Base-by-base conservation (phyloP, 2,797 vertebrate genomes). In the Tadarida brasiliensis region DNA sequence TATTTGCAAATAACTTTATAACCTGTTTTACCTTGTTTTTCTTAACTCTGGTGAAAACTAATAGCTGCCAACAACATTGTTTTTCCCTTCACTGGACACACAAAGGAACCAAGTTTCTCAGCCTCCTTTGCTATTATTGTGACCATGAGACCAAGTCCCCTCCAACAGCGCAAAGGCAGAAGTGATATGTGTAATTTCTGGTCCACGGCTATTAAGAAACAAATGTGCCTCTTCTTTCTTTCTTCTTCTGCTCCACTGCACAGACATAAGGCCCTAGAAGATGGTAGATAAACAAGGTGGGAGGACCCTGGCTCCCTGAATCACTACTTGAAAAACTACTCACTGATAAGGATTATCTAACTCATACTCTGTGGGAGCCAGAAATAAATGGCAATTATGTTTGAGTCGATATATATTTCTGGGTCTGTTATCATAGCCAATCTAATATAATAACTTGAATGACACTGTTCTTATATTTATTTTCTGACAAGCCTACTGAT, bases 11-110 rank as follows among this genome's bases (percentile, higher is more conserved):
- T 11, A 14, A 54, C 7, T 71, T 8, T 77, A 1, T n/a, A 80
- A 89, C 89, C 19, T 28, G 15, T 84, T 93, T 87, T 87, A 88
- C 7, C 17, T 68, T 78, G 67, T 51, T 57, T 84, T 88, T 68
- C 33, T 82, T 78, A 93, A 89, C 57, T 78, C 20, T 86, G 16
- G 44, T 44, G 5, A 22, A 68, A 87, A 73, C 26, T 67, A 76
- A 74, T 56, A 81, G 12, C 11, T 56, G 7, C 16, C 19, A 70
- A 82, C 67, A 89, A 82, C 49, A 86, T 47, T 59, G 12, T 10
- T 91, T 56, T 93, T 57, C 7, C 7, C 51, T 71, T 61, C 14
- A 61, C 3, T 65, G 20, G 16, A 54, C 12, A 70, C 8, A 47
- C 3, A 78, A 82, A 90, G n/a, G 33, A 35, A 81, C 26, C 6